Evolutionary conservation across 2,888 invertebrate genomes (phyloP).

Genomic region (Drosophila paramelanica): DNA sequence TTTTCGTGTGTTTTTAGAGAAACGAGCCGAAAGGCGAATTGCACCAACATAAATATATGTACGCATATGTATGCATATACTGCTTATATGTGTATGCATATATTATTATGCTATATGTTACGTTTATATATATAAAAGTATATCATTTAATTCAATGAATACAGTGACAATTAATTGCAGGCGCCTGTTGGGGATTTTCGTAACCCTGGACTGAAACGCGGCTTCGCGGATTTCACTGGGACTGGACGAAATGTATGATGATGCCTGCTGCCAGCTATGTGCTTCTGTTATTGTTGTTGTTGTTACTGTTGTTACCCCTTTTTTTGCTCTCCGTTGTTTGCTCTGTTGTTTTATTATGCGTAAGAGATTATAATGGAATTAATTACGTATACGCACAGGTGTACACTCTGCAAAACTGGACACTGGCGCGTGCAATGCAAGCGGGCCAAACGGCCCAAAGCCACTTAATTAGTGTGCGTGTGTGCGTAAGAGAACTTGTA

Average conservation of each 20-base stretch:
- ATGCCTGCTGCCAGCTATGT: slow-evolving; percentile 31
- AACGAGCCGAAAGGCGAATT: slow-evolving; percentile 13
- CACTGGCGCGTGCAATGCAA: slow-evolving; percentile 23
- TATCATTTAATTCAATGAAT: slow-evolving; percentile 67
- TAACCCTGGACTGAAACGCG: slow-evolving; percentile 14
- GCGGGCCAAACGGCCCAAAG: slow-evolving; percentile 33
- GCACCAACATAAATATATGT: slow-evolving; percentile 24
- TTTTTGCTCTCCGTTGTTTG: slow-evolving; percentile 41
- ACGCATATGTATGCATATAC: background rate
- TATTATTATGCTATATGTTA: background rate
- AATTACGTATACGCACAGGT: slow-evolving; percentile 78
- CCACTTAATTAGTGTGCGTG: slow-evolving; percentile 60
- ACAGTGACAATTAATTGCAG: slow-evolving; percentile 71
- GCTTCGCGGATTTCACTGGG: background rate
- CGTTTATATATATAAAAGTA: background rate
- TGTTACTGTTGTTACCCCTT: slow-evolving; percentile 12
- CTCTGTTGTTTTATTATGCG: slow-evolving; percentile 72
- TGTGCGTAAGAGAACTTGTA: slow-evolving; percentile 11
- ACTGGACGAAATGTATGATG: slow-evolving; percentile 41
- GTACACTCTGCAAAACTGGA: slow-evolving; percentile 39
- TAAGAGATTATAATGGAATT: slow-evolving; percentile 78
- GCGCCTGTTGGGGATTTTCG: slow-evolving; percentile 40
- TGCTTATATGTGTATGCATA: background rate
- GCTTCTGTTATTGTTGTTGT: slow-evolving; percentile 1
- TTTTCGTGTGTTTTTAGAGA: slow-evolving; percentile 22